Conservation (phyloP, 2,888 invertebrate species). For the Cistogaster globosa region DNA sequence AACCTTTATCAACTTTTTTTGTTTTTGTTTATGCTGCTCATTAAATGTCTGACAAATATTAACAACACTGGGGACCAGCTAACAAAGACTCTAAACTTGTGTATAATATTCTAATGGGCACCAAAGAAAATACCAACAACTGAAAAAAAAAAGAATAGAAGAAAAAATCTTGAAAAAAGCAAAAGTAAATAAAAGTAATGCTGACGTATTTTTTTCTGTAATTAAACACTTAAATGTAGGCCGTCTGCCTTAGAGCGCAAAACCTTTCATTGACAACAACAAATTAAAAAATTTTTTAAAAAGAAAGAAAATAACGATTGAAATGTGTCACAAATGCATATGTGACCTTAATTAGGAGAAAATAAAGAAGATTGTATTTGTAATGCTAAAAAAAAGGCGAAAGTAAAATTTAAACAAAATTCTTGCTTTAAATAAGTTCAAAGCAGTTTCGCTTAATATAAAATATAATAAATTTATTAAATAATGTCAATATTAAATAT, state of each 20-base stretch:
- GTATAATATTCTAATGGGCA: conserved; percentile 20
- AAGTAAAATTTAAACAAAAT: not conserved
- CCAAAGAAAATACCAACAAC: conserved; percentile 5
- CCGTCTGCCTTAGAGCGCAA: conserved; percentile 40
- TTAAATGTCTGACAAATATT: conserved; percentile 10
- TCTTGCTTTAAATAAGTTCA: not conserved
- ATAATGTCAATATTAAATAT: no score
- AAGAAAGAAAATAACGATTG: conserved; percentile 31
- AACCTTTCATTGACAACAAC: conserved; percentile 25
- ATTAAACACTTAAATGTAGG: conserved; percentile 43
- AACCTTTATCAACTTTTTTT: conserved; percentile 63
- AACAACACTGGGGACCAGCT: not conserved
- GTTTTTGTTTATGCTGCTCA: conserved; percentile 4
- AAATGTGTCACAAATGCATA: conserved; percentile 40
- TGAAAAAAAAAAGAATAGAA: conserved; percentile 14
- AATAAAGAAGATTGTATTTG: conserved; percentile 1
- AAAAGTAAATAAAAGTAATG: conserved; percentile 50
- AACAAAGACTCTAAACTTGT: conserved; percentile 15
- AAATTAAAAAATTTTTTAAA: conserved; percentile 15
- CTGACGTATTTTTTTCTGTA: conserved; percentile 1
- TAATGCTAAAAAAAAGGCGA: not conserved
- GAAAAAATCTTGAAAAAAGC: conserved; percentile 37
- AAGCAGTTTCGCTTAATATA: not conserved
- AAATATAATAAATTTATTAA: not conserved
- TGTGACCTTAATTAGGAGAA: conserved; percentile 56